Conservation (phyloP, 92 coral and sea anemone genomes). For the Heliopora coerulea region DNA sequence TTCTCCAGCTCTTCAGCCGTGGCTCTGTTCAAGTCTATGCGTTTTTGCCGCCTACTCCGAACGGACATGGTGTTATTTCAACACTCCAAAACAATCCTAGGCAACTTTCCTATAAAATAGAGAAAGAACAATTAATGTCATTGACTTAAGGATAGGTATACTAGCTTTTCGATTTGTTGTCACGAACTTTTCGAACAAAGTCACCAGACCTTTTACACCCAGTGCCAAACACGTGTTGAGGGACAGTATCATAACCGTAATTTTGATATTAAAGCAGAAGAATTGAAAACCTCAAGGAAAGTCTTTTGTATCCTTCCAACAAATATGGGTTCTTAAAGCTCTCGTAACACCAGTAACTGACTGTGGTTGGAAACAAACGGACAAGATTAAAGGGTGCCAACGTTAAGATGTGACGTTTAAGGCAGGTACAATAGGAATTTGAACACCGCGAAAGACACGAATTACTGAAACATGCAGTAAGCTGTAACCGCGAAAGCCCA, state of each 20-base stretch:
- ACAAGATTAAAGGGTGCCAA: not conserved
- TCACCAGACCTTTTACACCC: not conserved
- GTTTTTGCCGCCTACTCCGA: slow-evolving; percentile 55
- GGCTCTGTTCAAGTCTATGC: slow-evolving; percentile 86
- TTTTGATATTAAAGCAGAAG: too few relatives aligned
- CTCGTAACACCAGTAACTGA: not conserved
- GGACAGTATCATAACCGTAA: too few relatives aligned
- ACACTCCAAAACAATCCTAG: not conserved
- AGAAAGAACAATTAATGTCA: not conserved
- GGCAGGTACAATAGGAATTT: not conserved
- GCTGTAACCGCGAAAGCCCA: slow-evolving; percentile 3
- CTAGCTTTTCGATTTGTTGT: too few relatives aligned
- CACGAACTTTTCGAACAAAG: not conserved
- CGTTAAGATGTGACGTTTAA: slow-evolving; percentile 13
- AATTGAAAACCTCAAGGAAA: too few relatives aligned
- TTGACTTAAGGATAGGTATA: too few relatives aligned
- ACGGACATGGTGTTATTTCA: slow-evolving; percentile 6
- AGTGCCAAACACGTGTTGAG: slow-evolving; percentile 23
- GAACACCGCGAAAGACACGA: slow-evolving; percentile 31
- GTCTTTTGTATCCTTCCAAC: not conserved
- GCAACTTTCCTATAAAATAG: not conserved
- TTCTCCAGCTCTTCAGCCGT: slow-evolving; percentile 75
- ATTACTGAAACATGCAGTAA: slow-evolving; percentile 28
- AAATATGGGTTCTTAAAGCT: not conserved
- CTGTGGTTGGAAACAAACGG: not conserved